Base-by-base conservation (phyloP, 1,140 invertebrate species). In the Bombus superbus region DNA sequence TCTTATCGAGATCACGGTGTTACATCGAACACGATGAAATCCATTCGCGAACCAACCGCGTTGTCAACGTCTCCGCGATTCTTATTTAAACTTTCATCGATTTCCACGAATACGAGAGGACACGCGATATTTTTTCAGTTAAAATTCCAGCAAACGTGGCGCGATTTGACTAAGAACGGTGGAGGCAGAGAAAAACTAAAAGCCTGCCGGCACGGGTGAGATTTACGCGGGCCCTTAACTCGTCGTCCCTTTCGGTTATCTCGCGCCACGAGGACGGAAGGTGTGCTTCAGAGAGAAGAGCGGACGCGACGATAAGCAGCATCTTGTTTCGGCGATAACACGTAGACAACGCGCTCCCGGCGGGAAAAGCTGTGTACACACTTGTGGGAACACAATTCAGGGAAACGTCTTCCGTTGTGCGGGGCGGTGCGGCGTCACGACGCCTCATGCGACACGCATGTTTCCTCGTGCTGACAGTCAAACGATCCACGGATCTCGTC, bases 401-500 rank as follows among this genome's bases (percentile, higher is more conserved):
- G 79, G 69, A 85, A 85, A 64, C n/a, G 78, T 85, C 84, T 85
- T 85, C 84, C 78, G 79, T 81, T 81, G 4, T 42, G 10, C 38
- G 22, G n/a, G 40, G 6, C 40, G 2, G 15, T 10, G 32, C 3
- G 28, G 59, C 35, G 53, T 38, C 15, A 28, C 71, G 47, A 74
- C 69, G 28, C 81, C 32, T 35, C 18, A 38, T 83, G 85, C 53
- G 57, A 78, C 73, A 64, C 81, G 85, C 81, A 86, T 86, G 85
- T 78, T 84, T 57, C 59, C n/a, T 53, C 64, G 22, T 15, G 86
- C 10, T 88, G 86, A 88, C 86, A 88, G 86, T 4, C 72, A 86
- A 88, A 88, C 86, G 86, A 86, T 66, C 59, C 71, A 28, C 22
- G 40, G 47, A 59, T 47, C n/a, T 25, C 81, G 74, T 73, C 72